phyloP scores from a whole-genome alignment of 2,888 invertebrate genomes.

The Drosophila prolongata region DNA sequence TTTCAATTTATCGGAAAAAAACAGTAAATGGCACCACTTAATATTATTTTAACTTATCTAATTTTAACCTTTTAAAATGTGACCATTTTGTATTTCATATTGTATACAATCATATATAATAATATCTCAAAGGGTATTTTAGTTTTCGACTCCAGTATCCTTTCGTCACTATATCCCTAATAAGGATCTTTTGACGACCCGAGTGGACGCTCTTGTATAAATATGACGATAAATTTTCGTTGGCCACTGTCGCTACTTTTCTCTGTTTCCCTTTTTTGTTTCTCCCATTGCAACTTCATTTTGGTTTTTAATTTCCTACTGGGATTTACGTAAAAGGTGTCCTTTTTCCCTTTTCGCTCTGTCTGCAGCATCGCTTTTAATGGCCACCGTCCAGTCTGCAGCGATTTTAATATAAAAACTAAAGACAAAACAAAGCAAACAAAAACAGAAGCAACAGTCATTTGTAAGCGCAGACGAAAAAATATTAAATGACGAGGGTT shows the following conservation, averaged over 20 bases:
- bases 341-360: constrained; percentile 28
- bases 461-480: constrained; percentile 57
- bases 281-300: constrained; percentile 63
- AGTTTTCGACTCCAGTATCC: neutral
- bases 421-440: constrained; percentile 50
- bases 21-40: too few species aligned
- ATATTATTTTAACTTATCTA: too few species aligned
- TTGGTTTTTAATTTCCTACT: constrained; percentile 80
- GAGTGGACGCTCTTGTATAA: constrained; percentile 60
- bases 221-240: constrained; percentile 69
- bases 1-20: too few species aligned
- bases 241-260: constrained; percentile 43
- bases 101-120: too few species aligned
- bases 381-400: constrained; percentile 71
- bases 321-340: constrained; percentile 76
- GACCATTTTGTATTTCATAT: too few species aligned
- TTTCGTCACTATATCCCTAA: constrained; percentile 42
- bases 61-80: too few species aligned
- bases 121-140: neutral
- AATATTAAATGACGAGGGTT: constrained; percentile 7
- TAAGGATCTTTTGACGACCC: constrained; percentile 60
- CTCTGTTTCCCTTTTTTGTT: constrained; percentile 1
- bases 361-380: constrained; percentile 66
- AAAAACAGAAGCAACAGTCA: constrained; percentile 45
- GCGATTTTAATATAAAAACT: constrained; percentile 76